Conservation (phyloP, 2,797 vertebrate species). For the Pogoniulus pusillus region DNA sequence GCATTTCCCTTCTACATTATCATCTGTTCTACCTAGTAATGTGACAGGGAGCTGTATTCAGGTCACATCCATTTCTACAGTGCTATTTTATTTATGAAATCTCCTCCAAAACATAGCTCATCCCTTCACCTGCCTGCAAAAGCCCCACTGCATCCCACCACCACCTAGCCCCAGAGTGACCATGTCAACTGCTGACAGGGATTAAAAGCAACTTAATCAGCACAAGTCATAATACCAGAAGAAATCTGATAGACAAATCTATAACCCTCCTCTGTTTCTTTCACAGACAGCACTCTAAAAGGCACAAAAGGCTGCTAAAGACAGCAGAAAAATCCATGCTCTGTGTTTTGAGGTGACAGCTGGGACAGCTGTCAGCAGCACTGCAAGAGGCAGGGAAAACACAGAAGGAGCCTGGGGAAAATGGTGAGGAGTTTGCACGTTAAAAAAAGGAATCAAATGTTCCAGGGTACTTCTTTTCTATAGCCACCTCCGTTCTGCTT, state of each 20-base stretch:
- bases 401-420: neutral
- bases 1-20: neutral
- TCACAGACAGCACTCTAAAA: neutral
- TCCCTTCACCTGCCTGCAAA: neutral
- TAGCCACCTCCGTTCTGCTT: neutral
- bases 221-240: neutral
- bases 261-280: neutral
- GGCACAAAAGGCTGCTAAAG: constrained; percentile 36
- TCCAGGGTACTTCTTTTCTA: neutral
- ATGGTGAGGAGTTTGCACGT: neutral
- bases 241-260: neutral
- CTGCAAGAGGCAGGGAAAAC: neutral
- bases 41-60: neutral
- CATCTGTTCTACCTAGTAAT: neutral
- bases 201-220: neutral
- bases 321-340: neutral
- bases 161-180: neutral
- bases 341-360: neutral
- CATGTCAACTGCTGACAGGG: rapidly evolving
- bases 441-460: neutral
- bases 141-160: neutral
- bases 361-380: neutral
- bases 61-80: neutral
- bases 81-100: neutral
- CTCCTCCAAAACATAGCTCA: neutral